Base-by-base conservation (phyloP, 2,888 invertebrate genomes). In the Synergus itoensis region DNA sequence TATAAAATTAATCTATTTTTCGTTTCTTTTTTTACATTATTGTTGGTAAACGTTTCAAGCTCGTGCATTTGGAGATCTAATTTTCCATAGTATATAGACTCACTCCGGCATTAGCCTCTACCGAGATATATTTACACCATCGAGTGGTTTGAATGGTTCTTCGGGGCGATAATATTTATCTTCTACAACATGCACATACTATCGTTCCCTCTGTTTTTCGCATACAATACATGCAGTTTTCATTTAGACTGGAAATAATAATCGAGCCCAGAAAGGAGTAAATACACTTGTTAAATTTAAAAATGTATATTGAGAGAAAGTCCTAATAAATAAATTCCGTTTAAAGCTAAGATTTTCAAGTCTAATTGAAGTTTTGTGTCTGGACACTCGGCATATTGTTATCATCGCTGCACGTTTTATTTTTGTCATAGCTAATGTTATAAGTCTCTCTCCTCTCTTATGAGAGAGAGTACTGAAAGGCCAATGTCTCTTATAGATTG, bases 111-210 rank as follows among this genome's bases (percentile, higher is more conserved):
- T 83, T 83, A 78, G 28, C 65, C 69, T 85, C 80, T 79, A 77
- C 75, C 36, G 43, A 80, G 84, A 81, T 89, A 84, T 88, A 88
- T 89, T 88, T 88, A 86, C 86, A 87, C 82, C 83, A 81, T 88
- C 87, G 84, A 88, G 88, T 89, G 88, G 85, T 86, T 86, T 82
- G 81, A 84, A 84, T 86, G 82, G 82, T 82, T 82, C 57, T 77
- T 79, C 80, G 81, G 79, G 80, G 83, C 81, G 86, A 87, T 88
- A 88, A 87, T 86, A 87, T 88, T 88, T 88, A 86, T 88, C 86
- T 84, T 82, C 53, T 79, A 65, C 41, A 80, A 76, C 57, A 63
- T 65, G 77, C 78, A 75, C 36, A 77, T 78, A 40, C 77, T 67
- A 80, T 79, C 73, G 3, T 77, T 53, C 53, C 43, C 11, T 69